Evolutionary conservation across 2,113 vertebrate species (phyloP).

Genomic region (Callopanchax toddi): DNA sequence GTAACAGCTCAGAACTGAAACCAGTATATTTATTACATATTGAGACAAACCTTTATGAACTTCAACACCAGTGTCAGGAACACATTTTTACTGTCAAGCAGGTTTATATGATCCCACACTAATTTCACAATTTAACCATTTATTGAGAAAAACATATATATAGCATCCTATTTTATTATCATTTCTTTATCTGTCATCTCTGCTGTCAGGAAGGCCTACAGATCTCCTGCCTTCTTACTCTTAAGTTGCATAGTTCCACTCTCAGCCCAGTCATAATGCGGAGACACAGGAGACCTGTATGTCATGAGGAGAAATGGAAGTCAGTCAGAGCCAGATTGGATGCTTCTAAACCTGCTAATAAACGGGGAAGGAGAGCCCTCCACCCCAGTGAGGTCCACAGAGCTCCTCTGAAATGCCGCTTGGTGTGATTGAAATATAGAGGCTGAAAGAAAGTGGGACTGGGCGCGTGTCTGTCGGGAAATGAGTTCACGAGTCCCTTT

Average conservation of each 20-base stretch:
- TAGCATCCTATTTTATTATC: background rate
- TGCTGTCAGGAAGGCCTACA: conserved; percentile 3
- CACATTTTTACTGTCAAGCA: too few relatives aligned
- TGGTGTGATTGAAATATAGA: conserved; percentile 19
- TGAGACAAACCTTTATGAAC: too few relatives aligned
- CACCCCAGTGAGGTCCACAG: background rate
- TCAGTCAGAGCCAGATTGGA: conserved; percentile 19
- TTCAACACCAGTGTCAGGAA: too few relatives aligned
- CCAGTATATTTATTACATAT: too few relatives aligned
- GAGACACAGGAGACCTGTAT: conserved; percentile 30
- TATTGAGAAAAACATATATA: too few relatives aligned
- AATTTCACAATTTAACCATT: too few relatives aligned
- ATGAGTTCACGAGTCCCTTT: conserved; percentile 17
- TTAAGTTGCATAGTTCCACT: conserved; percentile 16
- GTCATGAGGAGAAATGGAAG: conserved; percentile 38
- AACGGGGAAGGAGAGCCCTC: conserved; percentile 31
- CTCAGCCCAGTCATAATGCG: conserved; percentile 40
- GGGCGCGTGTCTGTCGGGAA: conserved; percentile 20
- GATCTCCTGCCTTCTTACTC: conserved; percentile 6
- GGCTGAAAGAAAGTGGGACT: background rate
- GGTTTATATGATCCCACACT: too few relatives aligned
- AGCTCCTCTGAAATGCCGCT: conserved; percentile 26
- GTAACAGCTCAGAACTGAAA: too few relatives aligned
- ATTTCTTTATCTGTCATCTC: conserved; percentile 3
- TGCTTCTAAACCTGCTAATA: conserved; percentile 45